Conservation (phyloP, 1,140 invertebrate species). For the Papilio machaon region DNA sequence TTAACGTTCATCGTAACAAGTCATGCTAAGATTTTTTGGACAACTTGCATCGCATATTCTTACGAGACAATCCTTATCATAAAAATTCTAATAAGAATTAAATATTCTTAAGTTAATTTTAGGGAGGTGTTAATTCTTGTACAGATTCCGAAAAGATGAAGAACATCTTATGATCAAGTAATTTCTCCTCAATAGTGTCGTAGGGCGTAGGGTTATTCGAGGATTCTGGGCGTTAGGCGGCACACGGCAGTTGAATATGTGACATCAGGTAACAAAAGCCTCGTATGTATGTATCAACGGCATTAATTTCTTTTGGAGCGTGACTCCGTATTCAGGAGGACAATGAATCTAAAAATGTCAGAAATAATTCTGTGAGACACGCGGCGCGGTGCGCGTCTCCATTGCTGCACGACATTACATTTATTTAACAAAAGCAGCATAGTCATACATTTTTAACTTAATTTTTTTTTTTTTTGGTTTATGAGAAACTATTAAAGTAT, state of each 20-base stretch:
- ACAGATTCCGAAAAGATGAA: background rate
- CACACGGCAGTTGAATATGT: slow-evolving; percentile 48
- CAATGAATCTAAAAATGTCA: slow-evolving; percentile 81
- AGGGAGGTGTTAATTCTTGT: background rate
- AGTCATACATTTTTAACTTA: background rate
- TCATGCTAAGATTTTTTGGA: background rate
- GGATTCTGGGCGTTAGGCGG: slow-evolving; percentile 3
- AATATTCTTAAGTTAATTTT: background rate
- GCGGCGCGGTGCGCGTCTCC: slow-evolving; percentile 55
- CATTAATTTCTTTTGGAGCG: slow-evolving; percentile 81
- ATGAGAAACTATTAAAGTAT: background rate
- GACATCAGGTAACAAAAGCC: slow-evolving; percentile 59
- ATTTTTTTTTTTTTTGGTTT: background rate
- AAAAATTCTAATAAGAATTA: background rate
- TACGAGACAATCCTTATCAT: background rate
- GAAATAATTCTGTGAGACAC: slow-evolving; percentile 81
- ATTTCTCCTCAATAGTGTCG: background rate
- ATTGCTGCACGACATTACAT: slow-evolving; percentile 51
- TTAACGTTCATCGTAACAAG: background rate
- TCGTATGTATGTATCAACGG: slow-evolving; percentile 61
- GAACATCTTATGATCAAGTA: background rate
- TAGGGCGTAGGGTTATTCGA: background rate
- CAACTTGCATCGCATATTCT: background rate
- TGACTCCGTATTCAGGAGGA: slow-evolving; percentile 75
- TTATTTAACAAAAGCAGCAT: background rate